Evolutionary conservation across 2,797 vertebrate species (phyloP).

Genomic region (Pelochelys cantorii): DNA sequence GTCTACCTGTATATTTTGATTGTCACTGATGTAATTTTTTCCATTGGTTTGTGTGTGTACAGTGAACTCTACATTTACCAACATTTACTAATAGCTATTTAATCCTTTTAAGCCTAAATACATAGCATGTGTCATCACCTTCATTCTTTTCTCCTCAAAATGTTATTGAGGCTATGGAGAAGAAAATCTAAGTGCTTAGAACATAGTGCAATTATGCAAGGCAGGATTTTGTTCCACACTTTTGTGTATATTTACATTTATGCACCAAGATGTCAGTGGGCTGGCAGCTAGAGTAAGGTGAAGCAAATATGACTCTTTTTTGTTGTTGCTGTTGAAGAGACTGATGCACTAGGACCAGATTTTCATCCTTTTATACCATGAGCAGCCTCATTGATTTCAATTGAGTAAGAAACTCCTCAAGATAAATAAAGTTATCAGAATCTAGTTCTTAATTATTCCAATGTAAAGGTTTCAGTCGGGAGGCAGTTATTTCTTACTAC

Average conservation of each 20-base stretch:
- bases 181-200: conserved; percentile 65
- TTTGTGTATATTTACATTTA: conserved; percentile 68
- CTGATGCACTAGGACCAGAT: conserved; percentile 30
- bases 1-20: neutral
- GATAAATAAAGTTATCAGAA: neutral
- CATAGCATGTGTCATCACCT: conserved; percentile 65
- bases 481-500: neutral
- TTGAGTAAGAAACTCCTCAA: neutral
- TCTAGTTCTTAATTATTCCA: neutral
- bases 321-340: neutral
- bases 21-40: neutral
- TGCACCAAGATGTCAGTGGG: conserved; percentile 62
- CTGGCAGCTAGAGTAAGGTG: conserved; percentile 22
- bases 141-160: conserved; percentile 60
- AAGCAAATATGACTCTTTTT: conserved; percentile 35
- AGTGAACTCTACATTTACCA: neutral
- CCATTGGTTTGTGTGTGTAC: neutral
- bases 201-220: conserved; percentile 59
- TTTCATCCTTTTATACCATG: conserved; percentile 45
- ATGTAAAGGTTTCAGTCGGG: neutral
- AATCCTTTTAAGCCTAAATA: neutral
- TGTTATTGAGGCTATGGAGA: conserved; percentile 45
- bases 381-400: neutral
- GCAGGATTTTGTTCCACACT: conserved; percentile 53
- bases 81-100: neutral